These are phyloP conservation scores for Torymus auratus DNA, from an alignment of 2,888 invertebrate genomes.

Conservation along the genomic window DNA sequence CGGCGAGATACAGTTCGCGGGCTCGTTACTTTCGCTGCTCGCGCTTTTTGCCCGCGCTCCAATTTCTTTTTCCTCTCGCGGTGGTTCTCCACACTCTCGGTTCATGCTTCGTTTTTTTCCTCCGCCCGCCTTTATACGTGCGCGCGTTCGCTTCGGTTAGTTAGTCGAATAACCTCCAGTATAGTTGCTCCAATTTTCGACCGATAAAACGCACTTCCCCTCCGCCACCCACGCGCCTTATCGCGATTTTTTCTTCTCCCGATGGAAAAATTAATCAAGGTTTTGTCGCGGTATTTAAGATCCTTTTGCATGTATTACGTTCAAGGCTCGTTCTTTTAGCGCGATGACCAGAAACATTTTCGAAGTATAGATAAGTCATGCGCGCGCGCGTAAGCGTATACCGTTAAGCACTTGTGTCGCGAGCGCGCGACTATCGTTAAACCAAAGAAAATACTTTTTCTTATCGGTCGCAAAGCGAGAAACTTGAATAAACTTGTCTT, in stretches of 20 bases:
- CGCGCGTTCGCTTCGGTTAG: not conserved
- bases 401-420: no score
- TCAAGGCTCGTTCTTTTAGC: no score
- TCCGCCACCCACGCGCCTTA: not conserved
- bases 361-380: not conserved
- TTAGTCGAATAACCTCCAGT: no score
- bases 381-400: no score
- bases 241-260: not conserved
- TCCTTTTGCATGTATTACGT: no score
- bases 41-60: slow-evolving; percentile 35
- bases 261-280: slow-evolving; percentile 33
- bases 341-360: not conserved
- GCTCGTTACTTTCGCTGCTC: slow-evolving; percentile 52
- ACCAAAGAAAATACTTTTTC: slow-evolving; percentile 40
- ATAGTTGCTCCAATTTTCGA: slow-evolving; percentile 25
- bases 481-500: slow-evolving; percentile 47
- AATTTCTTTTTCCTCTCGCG: slow-evolving; percentile 49
- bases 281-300: no score
- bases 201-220: slow-evolving; percentile 31
- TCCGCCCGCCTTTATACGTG: not conserved
- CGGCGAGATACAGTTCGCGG: slow-evolving; percentile 18
- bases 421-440: slow-evolving; percentile 17
- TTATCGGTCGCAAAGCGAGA: slow-evolving; percentile 51
- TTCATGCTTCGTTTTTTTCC: not conserved
- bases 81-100: not conserved